Base-by-base conservation (phyloP, 2,888 invertebrate species). In the Heliconius ethilla region DNA sequence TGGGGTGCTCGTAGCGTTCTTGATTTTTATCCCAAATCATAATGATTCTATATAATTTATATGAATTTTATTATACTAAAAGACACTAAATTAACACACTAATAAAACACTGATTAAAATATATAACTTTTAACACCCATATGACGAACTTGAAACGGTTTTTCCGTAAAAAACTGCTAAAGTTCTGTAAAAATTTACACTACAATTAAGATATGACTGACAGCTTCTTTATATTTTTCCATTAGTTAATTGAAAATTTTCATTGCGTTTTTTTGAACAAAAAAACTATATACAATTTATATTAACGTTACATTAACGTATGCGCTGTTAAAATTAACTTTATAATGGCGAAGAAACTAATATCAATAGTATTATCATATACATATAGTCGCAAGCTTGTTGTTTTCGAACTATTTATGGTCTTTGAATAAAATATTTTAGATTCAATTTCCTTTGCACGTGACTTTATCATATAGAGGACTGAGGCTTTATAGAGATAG, bases 101-200 rank as follows among this genome's bases (percentile, higher is more conserved):
- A 25, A 29, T 18, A 6, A 2, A 11, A 4, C 33, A 33, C 9
- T 55, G 6, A 27, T 25, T 29, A 13, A 27, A 62, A 6, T 22
- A 13, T n/a, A 2, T 11, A 51, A 76, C 75, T 80, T n/a, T n/a
- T 27, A 3, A 13, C 13, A 15, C 51, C 18, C 73, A 70, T 51
- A 27, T 63, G 9, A 73, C 6, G 11, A 78, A 75, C 76, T 75
- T 80, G 37, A 18, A 75, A 77, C 76, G 66, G 67, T 77, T 76
- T 62, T 81, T 81, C 51, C 9, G 27, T 27, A 75, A 77, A 27
- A 81, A 81, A 78, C 76, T 33, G 81, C 25, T 62, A 29, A 80
- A 81, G 82, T 75, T 79, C 22, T 74, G 2, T n/a, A 15, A 11
- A 25, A 74, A 37, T 7, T 15, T 13, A 27, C 3, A 18, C 7